These are phyloP conservation scores for Spilogale gracilis DNA, from an alignment of 2,113 vertebrate genomes.

Conservation along the genomic window DNA sequence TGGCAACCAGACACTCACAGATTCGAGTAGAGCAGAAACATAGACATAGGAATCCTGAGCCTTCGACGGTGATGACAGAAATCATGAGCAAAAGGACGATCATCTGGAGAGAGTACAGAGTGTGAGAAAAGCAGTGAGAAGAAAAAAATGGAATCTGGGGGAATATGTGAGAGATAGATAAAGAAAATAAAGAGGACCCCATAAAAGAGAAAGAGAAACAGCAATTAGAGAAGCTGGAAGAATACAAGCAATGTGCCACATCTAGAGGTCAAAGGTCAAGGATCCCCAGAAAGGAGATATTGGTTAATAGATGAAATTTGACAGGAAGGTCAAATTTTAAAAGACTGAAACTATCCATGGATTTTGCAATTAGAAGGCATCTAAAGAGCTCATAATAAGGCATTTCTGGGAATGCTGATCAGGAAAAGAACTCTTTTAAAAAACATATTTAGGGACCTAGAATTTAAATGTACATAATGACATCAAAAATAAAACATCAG, in stretches of 20 bases:
- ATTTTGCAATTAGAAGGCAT: background rate
- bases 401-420: background rate
- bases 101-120: background rate
- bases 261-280: background rate
- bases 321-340: background rate
- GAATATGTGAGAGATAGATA: background rate
- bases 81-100: background rate
- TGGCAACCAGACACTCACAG: background rate
- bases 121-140: background rate
- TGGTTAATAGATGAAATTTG: background rate
- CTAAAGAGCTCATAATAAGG: background rate
- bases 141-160: background rate
- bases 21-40: background rate
- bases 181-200: background rate
- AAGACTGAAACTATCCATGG: background rate
- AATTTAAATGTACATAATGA: constrained; percentile 27
- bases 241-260: background rate
- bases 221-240: background rate
- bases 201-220: background rate
- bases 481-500: background rate
- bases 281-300: background rate
- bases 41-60: background rate
- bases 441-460: background rate
- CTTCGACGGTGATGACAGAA: background rate
- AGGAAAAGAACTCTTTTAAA: background rate